phyloP scores from a whole-genome alignment of 2,797 vertebrate species.

The Chaenodraco wilsoni region DNA sequence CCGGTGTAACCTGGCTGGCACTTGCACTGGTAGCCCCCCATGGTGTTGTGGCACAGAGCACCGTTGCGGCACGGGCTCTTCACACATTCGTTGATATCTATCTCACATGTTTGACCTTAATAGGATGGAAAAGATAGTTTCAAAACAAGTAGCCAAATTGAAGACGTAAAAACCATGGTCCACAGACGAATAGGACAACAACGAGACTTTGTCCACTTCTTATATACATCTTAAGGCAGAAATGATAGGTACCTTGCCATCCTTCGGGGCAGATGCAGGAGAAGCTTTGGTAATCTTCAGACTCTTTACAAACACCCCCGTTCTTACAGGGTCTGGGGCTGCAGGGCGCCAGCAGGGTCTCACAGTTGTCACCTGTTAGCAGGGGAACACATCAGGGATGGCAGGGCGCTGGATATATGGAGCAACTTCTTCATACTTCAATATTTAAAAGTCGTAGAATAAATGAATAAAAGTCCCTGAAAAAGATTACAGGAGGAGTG shows the following conservation, averaged over 20 bases:
- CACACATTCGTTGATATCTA: constrained; percentile 93
- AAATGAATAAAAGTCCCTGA: too few species aligned
- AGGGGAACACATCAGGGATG: constrained; percentile 34
- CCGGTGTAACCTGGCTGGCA: constrained; percentile 91
- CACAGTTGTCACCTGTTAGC: constrained; percentile 89
- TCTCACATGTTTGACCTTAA: constrained; percentile 93
- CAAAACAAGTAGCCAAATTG: too few species aligned
- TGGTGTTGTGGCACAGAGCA: constrained; percentile 90
- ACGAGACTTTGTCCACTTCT: too few species aligned
- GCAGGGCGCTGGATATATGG: background rate
- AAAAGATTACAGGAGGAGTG: constrained; percentile 8
- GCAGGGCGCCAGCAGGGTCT: constrained; percentile 92
- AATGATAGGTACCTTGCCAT: constrained; percentile 91
- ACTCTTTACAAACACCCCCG: constrained; percentile 88
- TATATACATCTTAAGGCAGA: background rate
- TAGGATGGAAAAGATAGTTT: background rate
- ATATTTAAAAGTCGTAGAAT: too few species aligned
- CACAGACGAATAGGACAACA: too few species aligned
- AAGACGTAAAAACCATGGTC: too few species aligned
- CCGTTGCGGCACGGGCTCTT: constrained; percentile 91
- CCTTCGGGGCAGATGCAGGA: constrained; percentile 92
- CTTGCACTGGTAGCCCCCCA: constrained; percentile 89
- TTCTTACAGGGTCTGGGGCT: constrained; percentile 92
- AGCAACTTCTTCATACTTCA: background rate
- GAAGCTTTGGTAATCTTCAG: constrained; percentile 95